Evolutionary conservation across 2,797 vertebrate genomes (phyloP), one percentile per base, ranked within the genome.

Genomic region (Argya squamiceps): DNA sequence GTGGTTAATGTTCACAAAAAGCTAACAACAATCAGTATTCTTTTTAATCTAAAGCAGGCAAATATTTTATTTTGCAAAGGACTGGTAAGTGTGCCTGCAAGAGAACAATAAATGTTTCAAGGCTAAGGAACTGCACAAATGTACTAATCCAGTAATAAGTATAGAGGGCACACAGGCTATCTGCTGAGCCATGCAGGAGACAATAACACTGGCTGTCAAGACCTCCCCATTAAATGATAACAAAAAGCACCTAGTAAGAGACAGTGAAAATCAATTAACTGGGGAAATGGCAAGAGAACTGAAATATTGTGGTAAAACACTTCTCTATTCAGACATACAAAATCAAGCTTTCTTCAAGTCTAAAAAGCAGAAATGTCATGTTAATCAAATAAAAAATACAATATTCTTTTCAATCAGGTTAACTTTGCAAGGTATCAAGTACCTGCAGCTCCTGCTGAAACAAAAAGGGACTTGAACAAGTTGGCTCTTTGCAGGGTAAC

Each of bases 231-330:
- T 90, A 95, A 87, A 92, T 16, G 44, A 58, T 63, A 92, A 89
- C 62, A 91, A 84, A 95, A 96, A 75, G 67, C 80, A 80, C 10
- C 73, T 32, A 77, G 55, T 34, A 89, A 82, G 70, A 92, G 50
- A 94, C 19, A 23, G 67, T 64, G 56, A 88, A 95, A 79, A 91
- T 63, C 83, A 90, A 90, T 87, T 92, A 84, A 89, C 85, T 50
- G 55, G n/a, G 84, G 74, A 91, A 88, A 84, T 1, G 6, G 43
- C 26, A 92, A 86, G 44, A 73, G 56, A 88, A 95, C 74, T 81
- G 75, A 92, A 89, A 69, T 10, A 86, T 0, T 1, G 37, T 5
- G 5, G 69, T n/a, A 47, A 80, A 92, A 82, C 30, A 63, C 44
- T 60, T 79, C 59, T 47, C 59, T 65, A 37, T 65, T 86, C 52